Evolutionary conservation across 2,113 vertebrate species (phyloP).

Genomic region (Stercorarius parasiticus): DNA sequence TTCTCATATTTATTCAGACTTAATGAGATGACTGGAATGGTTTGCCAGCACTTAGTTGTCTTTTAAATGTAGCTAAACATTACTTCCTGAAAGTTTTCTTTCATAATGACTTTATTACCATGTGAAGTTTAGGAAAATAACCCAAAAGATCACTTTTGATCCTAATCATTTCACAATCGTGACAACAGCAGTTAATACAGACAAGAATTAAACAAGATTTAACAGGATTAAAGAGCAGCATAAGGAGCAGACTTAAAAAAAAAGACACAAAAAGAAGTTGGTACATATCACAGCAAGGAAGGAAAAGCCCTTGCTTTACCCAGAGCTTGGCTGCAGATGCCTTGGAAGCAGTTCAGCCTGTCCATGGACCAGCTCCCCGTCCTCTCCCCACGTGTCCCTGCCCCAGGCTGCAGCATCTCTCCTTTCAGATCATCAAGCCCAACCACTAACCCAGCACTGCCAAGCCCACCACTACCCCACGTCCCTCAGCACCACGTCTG

Average conservation of each 20-base stretch:
- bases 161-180: accelerated
- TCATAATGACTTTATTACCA: not conserved
- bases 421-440: not conserved
- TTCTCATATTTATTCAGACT: constrained; percentile 62
- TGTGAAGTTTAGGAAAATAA: not conserved
- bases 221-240: not conserved
- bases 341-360: not conserved
- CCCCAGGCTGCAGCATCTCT: not conserved
- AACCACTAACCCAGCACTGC: not conserved
- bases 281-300: not conserved
- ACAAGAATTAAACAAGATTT: no score
- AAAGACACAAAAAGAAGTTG: not conserved
- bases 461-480: not conserved
- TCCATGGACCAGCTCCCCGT: not conserved
- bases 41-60: not conserved
- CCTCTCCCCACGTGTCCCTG: not conserved
- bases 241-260: not conserved
- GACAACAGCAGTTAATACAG: not conserved
- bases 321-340: not conserved
- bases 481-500: not conserved
- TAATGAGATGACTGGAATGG: constrained; percentile 53
- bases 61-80: not conserved
- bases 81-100: not conserved
- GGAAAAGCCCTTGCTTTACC: no score
- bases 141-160: not conserved